A percentile compares a stretch with the other conserved stretches of the same genome.
Conservation (phyloP, 2,797 vertebrate genomes). For the Corythornis leucogaster region DNA sequence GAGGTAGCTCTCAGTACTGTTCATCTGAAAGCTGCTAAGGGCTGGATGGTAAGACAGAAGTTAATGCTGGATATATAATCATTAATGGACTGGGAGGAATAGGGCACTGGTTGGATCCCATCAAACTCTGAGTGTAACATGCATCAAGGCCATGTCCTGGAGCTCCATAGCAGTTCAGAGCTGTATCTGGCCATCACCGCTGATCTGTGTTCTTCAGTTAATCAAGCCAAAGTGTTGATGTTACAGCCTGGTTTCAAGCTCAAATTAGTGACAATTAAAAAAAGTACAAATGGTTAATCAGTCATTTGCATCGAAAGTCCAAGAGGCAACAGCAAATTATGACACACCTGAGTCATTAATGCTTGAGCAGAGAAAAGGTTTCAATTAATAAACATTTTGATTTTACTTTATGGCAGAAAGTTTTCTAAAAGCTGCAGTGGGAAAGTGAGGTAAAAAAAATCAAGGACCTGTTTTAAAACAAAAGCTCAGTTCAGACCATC, state of each 20-base stretch:
- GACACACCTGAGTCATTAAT: neutral
- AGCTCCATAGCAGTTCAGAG: neutral
- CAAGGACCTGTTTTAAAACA: conserved; percentile 11
- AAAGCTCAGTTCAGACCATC: neutral
- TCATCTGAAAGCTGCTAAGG: neutral
- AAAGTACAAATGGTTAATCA: neutral
- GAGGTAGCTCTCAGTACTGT: neutral
- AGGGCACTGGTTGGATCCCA: rapidly evolving
- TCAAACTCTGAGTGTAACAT: neutral
- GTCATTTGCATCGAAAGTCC: neutral
- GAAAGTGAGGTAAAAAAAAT: neutral
- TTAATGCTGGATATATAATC: neutral
- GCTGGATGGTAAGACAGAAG: neutral
- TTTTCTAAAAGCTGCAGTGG: neutral
- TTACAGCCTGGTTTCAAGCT: neutral
- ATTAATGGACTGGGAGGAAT: neutral
- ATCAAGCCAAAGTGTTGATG: neutral
- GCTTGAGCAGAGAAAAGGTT: neutral
- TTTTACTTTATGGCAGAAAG: neutral
- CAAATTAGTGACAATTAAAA: neutral
- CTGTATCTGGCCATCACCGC: neutral
- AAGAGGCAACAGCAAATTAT: neutral
- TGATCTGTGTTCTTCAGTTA: neutral
- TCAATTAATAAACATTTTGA: neutral
- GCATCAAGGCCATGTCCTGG: neutral